Base-by-base conservation (phyloP, 2,888 invertebrate genomes). In the Cheilosia impressa region DNA sequence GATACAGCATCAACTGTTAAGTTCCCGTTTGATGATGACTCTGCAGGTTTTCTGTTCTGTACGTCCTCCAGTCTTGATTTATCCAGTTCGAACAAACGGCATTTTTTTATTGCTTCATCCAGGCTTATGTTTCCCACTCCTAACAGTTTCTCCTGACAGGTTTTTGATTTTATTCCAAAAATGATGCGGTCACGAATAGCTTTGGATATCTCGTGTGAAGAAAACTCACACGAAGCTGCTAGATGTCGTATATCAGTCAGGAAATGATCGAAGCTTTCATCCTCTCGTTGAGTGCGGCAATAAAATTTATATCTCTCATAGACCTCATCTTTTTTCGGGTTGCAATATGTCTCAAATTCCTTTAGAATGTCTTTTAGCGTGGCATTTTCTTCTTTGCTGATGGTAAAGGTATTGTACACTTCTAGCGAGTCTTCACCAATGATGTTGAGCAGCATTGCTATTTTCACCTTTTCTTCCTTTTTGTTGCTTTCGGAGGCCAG, bases 61-160 rank as follows among this genome's bases (percentile, higher is more conserved):
- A 66, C 66, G 43, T 53, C 53, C 9, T 53, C 66, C 15, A 66
- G 53, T 52, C 53, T 66, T 6, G 24, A n/a, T 53, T 66, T 66
- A 13, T 66, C 27, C 43, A 66, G 38, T 43, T 68, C n/a, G n/a
- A n/a, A n/a, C n/a, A n/a, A n/a, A n/a, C 55, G 27, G 62, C 45
- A 62, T 43, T 27, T 62, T 38, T 45, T 45, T 27, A 62, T 45
- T 45, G 62, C 31, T 24, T 53, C 53, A 53, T 53, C 53, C n/a
- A 53, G 17, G 53, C 53, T 31, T 15, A 53, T 53, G 53, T 53
- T 53, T 53, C 31, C 53, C 24, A 53, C 27, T 27, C 53, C 53
- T 53, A 24, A 53, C 27, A 53, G 27, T 27, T 53, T 53, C 27
- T 53, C 53, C 22, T 53, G 53, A 24, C 53, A 53, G 27, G 15